Percentiles rank a stretch among this genome's conserved stretches.
Evolutionary conservation across 2,113 vertebrate species (phyloP).

Genomic region (Lethenteron camtschaticum): DNA sequence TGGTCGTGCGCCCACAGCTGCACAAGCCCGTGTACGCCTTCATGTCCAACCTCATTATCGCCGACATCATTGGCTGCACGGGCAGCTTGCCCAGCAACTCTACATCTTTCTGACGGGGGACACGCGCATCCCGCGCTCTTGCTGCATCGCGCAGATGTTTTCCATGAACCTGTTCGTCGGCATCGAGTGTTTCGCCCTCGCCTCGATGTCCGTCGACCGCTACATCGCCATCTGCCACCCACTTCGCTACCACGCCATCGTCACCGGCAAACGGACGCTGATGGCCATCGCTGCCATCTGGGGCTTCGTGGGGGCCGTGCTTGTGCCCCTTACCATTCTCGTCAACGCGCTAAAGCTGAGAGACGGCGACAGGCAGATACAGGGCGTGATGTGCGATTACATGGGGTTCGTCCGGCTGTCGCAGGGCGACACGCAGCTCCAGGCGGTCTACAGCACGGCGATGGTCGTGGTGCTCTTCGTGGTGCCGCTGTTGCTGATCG

Average conservation of each 20-base stretch:
- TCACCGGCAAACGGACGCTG: slow-evolving; percentile 7
- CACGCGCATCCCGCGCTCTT: slow-evolving; percentile 9
- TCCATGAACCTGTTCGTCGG: slow-evolving; percentile 14
- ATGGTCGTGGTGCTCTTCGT: no score
- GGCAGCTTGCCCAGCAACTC: slow-evolving; percentile 15
- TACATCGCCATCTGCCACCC: slow-evolving; percentile 19
- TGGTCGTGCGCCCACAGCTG: not conserved
- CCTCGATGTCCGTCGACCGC: slow-evolving; percentile 13
- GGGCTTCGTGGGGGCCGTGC: no score
- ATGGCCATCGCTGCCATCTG: no score
- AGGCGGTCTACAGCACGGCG: no score
- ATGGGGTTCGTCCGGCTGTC: no score
- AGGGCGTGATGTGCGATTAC: no score
- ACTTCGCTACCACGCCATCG: slow-evolving; percentile 15
- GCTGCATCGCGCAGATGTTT: slow-evolving; percentile 17
- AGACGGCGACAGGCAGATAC: no score
- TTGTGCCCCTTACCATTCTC: no score
- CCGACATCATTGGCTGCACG: slow-evolving; percentile 14
- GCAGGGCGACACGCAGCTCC: no score
- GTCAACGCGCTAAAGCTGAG: no score
- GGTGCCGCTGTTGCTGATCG: no score
- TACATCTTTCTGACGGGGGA: slow-evolving; percentile 11
- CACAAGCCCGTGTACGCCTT: slow-evolving; percentile 16
- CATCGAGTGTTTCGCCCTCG: slow-evolving; percentile 15
- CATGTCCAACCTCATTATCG: slow-evolving; percentile 7